Evolutionary conservation across 1,140 invertebrate species (phyloP).

Genomic region (Drosophila neocordata): DNA sequence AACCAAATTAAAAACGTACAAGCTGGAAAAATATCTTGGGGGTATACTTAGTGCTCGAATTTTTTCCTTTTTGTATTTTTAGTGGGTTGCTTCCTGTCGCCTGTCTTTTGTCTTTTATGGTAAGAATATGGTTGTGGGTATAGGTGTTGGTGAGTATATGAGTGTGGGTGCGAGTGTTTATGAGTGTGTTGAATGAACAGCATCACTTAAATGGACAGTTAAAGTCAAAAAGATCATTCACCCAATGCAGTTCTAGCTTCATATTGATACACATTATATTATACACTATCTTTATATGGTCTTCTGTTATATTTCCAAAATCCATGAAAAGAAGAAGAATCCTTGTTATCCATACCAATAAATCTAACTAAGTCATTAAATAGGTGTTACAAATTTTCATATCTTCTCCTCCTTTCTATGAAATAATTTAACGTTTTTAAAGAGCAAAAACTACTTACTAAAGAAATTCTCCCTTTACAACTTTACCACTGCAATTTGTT

Average conservation of each 20-base stretch:
- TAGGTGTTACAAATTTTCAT: too few species aligned
- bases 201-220: conserved; percentile 65
- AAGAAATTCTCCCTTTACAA: too few species aligned
- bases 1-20: conserved; percentile 68
- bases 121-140: conserved; percentile 17
- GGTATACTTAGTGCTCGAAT: conserved; percentile 76
- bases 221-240: conserved; percentile 24
- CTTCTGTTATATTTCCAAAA: too few species aligned
- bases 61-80: conserved; percentile 32
- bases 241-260: background rate
- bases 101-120: conserved; percentile 56
- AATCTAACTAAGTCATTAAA: too few species aligned
- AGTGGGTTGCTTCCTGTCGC: conserved; percentile 65
- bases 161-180: background rate
- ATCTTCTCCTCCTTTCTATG: too few species aligned
- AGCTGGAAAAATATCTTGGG: conserved; percentile 74
- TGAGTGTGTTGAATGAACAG: background rate
- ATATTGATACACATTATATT: too few species aligned
- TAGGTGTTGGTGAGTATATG: conserved; percentile 12
- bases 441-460: too few species aligned
- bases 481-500: too few species aligned
- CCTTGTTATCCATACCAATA: too few species aligned
- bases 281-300: too few species aligned
- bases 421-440: too few species aligned
- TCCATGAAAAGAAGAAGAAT: too few species aligned